Evolutionary conservation across 2,113 vertebrate genomes (phyloP).

Genomic region (Fulica atra): DNA sequence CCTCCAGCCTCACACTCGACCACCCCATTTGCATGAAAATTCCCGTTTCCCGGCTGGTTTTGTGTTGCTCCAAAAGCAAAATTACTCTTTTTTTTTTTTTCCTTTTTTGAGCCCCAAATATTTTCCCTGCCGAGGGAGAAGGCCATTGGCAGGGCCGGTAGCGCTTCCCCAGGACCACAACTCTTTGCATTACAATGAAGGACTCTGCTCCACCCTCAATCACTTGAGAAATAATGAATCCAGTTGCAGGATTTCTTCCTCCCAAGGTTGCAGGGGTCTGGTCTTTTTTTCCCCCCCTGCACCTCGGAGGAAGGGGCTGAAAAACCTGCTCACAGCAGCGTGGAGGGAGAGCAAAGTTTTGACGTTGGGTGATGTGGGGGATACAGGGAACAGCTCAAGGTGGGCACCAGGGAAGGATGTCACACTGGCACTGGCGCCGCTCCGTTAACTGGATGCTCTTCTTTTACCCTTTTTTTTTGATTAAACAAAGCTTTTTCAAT

Average conservation of each 20-base stretch:
- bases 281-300: background rate
- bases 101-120: background rate
- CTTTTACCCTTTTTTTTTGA: background rate
- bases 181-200: background rate
- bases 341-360: background rate
- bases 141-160: fast-evolving
- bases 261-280: background rate
- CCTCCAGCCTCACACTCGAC: background rate
- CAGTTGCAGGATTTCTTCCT: slow-evolving; percentile 36
- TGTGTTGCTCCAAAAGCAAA: background rate
- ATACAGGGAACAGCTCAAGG: background rate
- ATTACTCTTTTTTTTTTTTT: background rate
- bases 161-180: background rate
- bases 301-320: background rate
- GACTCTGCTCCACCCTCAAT: slow-evolving; percentile 3
- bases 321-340: background rate
- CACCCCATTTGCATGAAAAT: background rate
- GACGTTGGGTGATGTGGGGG: fast-evolving
- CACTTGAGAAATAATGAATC: slow-evolving; percentile 51
- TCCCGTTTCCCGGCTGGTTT: background rate
- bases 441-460: background rate
- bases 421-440: fast-evolving
- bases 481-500: background rate
- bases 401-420: fast-evolving
- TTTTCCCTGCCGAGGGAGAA: fast-evolving